Conservation (phyloP, 2,113 vertebrate species). For the Balaeniceps rex region DNA sequence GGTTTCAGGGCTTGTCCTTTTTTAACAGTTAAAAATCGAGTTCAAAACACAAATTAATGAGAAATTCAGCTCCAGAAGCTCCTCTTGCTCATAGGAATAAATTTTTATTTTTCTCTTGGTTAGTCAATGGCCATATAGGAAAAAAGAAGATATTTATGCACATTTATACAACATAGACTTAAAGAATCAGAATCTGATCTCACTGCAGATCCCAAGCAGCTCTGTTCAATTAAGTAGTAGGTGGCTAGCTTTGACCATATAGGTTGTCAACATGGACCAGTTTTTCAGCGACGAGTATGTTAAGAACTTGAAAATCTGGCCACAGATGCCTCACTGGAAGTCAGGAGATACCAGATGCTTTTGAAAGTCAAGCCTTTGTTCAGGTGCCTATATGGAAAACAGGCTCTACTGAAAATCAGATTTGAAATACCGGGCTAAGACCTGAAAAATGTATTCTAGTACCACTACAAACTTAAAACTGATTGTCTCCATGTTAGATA, state of each 20-base stretch:
- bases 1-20: background rate
- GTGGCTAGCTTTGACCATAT: background rate
- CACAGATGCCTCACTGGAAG: background rate
- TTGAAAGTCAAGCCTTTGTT: slow-evolving; percentile 4
- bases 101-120: background rate
- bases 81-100: background rate
- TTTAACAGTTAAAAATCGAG: background rate
- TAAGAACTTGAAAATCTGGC: slow-evolving; percentile 49
- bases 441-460: background rate
- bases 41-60: background rate
- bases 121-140: background rate
- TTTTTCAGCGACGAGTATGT: slow-evolving; percentile 1
- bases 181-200: background rate
- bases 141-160: background rate
- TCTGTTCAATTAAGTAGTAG: background rate
- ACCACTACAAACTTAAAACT: background rate
- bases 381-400: background rate
- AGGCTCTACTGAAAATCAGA: background rate
- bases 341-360: background rate
- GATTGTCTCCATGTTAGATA: background rate
- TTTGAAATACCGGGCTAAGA: background rate
- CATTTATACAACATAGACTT: background rate
- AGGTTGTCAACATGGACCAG: background rate
- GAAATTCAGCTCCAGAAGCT: background rate
- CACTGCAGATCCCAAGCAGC: background rate